Percentiles rank a stretch among this genome's conserved stretches.
These are phyloP conservation scores for Crenichthys baileyi DNA, from an alignment of 2,797 vertebrate genomes.

Conservation along the genomic window DNA sequence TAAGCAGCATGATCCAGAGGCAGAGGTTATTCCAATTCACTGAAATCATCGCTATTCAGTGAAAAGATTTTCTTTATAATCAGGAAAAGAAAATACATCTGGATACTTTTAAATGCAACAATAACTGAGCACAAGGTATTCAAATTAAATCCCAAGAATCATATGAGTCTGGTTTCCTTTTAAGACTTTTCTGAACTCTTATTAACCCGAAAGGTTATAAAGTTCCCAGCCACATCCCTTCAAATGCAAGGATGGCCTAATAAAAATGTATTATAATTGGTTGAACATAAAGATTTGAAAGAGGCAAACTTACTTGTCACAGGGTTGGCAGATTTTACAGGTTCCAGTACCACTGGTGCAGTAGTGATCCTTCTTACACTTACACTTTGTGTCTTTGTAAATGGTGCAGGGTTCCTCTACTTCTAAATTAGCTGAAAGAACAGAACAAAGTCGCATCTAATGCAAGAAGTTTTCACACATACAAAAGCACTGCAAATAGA, in stretches of 20 bases:
- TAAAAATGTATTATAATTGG: not conserved
- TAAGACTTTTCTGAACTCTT: not conserved
- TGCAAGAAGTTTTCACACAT: not conserved
- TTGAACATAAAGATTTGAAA: not conserved
- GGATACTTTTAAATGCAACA: not conserved
- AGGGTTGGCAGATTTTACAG: slow-evolving; percentile 57
- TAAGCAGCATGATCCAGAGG: no score
- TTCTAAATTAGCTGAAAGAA: slow-evolving; percentile 60
- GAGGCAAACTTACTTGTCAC: slow-evolving; percentile 62
- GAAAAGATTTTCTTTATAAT: no score
- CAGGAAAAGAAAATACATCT: no score
- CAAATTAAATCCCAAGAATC: not conserved
- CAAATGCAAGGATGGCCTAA: not conserved
- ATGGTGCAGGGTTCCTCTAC: not conserved
- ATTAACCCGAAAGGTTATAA: not conserved
- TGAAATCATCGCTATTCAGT: no score
- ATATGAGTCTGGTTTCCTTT: not conserved
- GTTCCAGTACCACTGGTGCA: slow-evolving; percentile 19
- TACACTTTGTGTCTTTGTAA: slow-evolving; percentile 53
- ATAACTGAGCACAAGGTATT: not conserved
- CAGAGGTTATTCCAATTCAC: no score
- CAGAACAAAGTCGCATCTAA: not conserved
- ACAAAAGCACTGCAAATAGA: not conserved
- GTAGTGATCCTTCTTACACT: slow-evolving; percentile 57
- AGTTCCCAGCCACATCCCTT: not conserved